Percentiles rank a stretch among this genome's conserved stretches.
Evolutionary conservation across 2,797 vertebrate genomes (phyloP).

Genomic region (Rhadinocentrus ornatus): DNA sequence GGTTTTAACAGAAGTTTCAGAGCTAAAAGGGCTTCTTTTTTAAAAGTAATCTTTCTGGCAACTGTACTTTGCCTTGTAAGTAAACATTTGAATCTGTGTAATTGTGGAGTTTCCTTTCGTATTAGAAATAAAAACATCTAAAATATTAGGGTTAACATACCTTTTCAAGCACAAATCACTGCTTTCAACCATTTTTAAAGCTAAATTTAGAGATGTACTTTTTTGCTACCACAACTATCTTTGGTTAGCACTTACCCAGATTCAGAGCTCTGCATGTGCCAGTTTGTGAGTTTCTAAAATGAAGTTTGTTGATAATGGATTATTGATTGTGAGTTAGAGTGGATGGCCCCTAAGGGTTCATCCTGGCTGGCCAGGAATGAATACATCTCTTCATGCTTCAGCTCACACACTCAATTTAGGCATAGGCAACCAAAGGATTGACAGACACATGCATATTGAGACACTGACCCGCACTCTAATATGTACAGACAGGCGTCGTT

Average conservation of each 20-base stretch:
- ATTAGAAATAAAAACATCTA: neutral
- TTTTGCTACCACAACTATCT: conserved; percentile 18
- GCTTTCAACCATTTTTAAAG: conserved; percentile 4
- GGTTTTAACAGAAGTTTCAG: conserved; percentile 14
- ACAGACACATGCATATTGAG: conserved; percentile 63
- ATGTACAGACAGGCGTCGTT: conserved; percentile 73
- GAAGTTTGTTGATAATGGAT: conserved; percentile 94
- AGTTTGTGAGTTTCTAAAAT: conserved; percentile 76
- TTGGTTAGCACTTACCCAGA: conserved; percentile 23
- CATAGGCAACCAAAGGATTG: conserved; percentile 69
- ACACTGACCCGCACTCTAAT: conserved; percentile 73
- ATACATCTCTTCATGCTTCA: conserved; percentile 89
- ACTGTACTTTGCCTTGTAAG: neutral
- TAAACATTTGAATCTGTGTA: neutral
- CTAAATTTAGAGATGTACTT: conserved; percentile 8
- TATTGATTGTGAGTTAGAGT: conserved; percentile 92
- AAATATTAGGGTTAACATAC: neutral
- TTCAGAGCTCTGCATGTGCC: conserved; percentile 48
- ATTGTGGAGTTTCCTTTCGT: neutral
- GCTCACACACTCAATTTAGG: conserved; percentile 82
- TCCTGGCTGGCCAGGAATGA: conserved; percentile 88
- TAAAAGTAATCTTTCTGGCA: conserved; percentile 11
- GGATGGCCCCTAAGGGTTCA: conserved; percentile 87
- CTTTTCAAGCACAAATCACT: neutral
- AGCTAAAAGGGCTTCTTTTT: neutral